phyloP scores from a whole-genome alignment of 2,113 vertebrate species.

The Melanerpes aurifrons region DNA sequence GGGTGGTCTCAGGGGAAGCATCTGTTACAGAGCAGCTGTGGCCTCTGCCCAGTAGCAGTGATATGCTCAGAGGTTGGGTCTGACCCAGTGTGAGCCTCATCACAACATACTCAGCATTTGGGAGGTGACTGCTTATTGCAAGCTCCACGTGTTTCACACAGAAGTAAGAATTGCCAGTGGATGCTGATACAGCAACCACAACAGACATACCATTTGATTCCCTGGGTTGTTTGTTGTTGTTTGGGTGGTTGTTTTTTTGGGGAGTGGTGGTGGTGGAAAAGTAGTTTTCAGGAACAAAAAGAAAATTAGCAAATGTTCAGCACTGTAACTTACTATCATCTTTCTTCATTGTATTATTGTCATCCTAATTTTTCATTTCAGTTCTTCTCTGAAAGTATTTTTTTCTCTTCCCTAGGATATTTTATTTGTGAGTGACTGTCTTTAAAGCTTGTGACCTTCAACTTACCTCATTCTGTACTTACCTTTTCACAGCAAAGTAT shows the following conservation, averaged over 20 bases:
- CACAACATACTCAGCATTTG: background rate
- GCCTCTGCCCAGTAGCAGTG: background rate
- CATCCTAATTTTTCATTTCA: constrained; percentile 26
- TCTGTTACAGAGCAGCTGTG: background rate
- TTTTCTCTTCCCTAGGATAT: constrained; percentile 8
- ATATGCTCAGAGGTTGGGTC: background rate
- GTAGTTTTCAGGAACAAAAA: background rate
- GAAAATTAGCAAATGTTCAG: background rate
- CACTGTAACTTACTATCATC: background rate
- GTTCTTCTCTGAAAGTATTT: constrained; percentile 29
- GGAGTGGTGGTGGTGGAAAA: background rate
- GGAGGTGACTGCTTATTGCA: background rate
- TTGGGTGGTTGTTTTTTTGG: background rate
- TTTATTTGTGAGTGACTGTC: constrained; percentile 20
- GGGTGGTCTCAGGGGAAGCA: background rate
- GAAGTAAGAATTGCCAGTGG: background rate
- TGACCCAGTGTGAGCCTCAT: background rate
- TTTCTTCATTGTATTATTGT: background rate
- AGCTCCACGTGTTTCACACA: background rate
- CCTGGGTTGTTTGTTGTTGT: no score
- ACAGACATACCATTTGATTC: background rate
- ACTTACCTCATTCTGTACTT: constrained; percentile 26
- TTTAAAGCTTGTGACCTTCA: constrained; percentile 15
- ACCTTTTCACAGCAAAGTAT: constrained; percentile 25
- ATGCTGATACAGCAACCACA: background rate